Conservation (phyloP, 2,113 vertebrate genomes). For the Sebastes fasciatus region DNA sequence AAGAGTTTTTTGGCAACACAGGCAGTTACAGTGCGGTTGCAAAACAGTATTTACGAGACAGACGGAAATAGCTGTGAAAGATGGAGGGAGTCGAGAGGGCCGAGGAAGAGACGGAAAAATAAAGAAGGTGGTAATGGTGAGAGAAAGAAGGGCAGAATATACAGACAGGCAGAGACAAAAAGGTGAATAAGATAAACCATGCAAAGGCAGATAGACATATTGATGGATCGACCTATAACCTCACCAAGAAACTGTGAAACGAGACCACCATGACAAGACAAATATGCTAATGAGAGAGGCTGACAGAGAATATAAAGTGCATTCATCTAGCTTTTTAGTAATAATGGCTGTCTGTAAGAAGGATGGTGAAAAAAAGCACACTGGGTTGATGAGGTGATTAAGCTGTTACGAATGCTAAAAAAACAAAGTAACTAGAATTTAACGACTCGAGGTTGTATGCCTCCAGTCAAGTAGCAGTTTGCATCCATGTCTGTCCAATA, state of each 20-base stretch:
- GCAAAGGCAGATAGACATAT: not conserved
- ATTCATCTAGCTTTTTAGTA: not conserved
- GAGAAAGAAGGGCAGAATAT: not conserved
- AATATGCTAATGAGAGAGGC: not conserved
- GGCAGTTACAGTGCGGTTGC: not conserved
- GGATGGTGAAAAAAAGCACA: not conserved
- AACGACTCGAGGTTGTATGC: too few species aligned
- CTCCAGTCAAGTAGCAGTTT: too few species aligned
- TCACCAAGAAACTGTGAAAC: not conserved
- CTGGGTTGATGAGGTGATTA: not conserved
- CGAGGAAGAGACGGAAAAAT: not conserved
- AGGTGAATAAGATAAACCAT: not conserved
- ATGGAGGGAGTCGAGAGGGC: not conserved
- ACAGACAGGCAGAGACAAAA: not conserved
- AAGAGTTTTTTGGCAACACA: constrained; percentile 7
- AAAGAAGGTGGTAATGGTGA: not conserved
- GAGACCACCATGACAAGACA: too few species aligned
- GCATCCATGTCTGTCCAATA: too few species aligned
- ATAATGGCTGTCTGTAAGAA: not conserved
- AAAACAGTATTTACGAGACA: not conserved
- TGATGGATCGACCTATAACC: not conserved
- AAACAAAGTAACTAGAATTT: too few species aligned
- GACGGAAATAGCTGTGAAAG: not conserved
- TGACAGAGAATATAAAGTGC: not conserved
- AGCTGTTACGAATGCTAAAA: not conserved